A percentile compares a stretch with the other conserved stretches of the same genome.
phyloP scores from a whole-genome alignment of 2,888 invertebrate genomes.

The Beris morrisii region DNA sequence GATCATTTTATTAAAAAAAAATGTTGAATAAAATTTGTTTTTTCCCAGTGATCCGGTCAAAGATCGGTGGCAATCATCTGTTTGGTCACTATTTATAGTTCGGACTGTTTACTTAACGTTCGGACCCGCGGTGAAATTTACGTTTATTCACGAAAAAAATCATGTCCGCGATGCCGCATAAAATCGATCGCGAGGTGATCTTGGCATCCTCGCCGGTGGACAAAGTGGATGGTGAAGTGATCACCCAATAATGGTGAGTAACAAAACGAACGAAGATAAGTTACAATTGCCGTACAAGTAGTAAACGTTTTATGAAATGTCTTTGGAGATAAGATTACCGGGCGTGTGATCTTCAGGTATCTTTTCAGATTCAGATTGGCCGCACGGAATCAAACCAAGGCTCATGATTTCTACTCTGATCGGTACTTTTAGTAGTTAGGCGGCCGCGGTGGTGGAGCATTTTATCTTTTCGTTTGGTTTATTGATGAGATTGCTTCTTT shows the following conservation, averaged over 20 bases:
- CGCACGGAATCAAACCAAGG: not conserved
- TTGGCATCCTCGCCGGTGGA: not conserved
- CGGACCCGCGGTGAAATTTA: not conserved
- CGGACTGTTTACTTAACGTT: constrained; percentile 22
- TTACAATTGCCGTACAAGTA: constrained; percentile 21
- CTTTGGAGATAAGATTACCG: constrained; percentile 32
- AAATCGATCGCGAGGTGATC: constrained; percentile 19
- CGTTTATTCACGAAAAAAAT: too few relatives aligned
- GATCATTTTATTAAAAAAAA: constrained; percentile 7
- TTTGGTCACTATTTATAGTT: constrained; percentile 12
- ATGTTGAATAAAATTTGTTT: constrained; percentile 18
- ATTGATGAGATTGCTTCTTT: constrained; percentile 12
- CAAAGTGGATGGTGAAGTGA: constrained; percentile 20
- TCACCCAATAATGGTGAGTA: constrained; percentile 24
- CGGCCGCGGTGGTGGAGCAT: not conserved
- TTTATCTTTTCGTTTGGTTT: constrained; percentile 6
- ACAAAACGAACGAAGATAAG: constrained; percentile 31
- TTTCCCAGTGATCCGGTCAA: constrained; percentile 1
- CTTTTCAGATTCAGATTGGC: not conserved
- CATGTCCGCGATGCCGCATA: too few relatives aligned
- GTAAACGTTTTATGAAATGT: constrained; percentile 33
- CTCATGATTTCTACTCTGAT: too few relatives aligned
- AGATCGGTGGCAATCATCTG: constrained; percentile 14
- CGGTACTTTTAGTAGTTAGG: too few relatives aligned
- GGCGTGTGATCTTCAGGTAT: constrained; percentile 22